Evolutionary conservation across 1,140 invertebrate genomes (phyloP).

Genomic region (Lucilia sericata): DNA sequence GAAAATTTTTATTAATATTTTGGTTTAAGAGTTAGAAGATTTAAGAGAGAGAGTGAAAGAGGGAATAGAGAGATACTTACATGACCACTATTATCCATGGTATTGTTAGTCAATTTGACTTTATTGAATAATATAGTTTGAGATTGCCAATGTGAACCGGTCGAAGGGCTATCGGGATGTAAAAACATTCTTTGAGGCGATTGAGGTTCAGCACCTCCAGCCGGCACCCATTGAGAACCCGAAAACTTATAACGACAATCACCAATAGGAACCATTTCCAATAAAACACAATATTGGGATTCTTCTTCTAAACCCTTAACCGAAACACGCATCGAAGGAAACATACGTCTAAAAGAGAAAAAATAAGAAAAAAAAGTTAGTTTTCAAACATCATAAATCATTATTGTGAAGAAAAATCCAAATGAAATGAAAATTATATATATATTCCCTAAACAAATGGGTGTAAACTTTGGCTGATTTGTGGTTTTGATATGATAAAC

Average conservation of each 20-base stretch:
- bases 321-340: conserved; percentile 79
- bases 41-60: not conserved
- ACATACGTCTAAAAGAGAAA: conserved; percentile 84
- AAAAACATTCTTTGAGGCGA: conserved; percentile 80
- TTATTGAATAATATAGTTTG: conserved; percentile 86
- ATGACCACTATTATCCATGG: conserved; percentile 82
- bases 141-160: conserved; percentile 88
- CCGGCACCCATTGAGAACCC: conserved; percentile 82
- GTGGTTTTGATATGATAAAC: conserved; percentile 12
- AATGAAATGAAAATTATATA: not conserved
- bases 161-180: conserved; percentile 88
- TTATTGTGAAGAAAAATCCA: not conserved
- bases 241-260: conserved; percentile 78
- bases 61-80: conserved; percentile 74
- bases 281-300: conserved; percentile 81
- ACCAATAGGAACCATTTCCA: conserved; percentile 81
- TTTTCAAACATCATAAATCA: conserved; percentile 23
- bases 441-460: conserved; percentile 28
- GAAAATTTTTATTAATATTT: not conserved
- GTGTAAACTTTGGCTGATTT: conserved; percentile 34
- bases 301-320: conserved; percentile 81
- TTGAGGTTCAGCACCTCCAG: conserved; percentile 87
- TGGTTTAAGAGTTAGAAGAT: not conserved
- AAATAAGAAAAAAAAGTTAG: not conserved
- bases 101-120: conserved; percentile 92